phyloP scores from a whole-genome alignment of 2,888 invertebrate species.

The Leptopilina drosophilae region DNA sequence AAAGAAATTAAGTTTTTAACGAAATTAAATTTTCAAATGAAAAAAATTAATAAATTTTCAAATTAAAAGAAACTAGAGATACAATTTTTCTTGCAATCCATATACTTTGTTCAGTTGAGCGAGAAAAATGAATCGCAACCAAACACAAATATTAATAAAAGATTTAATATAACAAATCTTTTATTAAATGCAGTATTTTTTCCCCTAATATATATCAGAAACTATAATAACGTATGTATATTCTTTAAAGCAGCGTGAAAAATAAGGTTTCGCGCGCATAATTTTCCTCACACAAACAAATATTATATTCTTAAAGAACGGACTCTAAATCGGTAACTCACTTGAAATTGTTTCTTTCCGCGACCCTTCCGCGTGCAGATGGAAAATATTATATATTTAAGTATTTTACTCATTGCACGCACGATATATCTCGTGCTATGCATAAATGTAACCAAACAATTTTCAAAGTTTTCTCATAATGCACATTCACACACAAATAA shows the following conservation, averaged over 20 bases:
- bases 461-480: not conserved
- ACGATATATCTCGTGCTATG: conserved; percentile 21
- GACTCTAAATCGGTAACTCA: conserved; percentile 21
- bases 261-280: conserved; percentile 21
- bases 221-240: not conserved
- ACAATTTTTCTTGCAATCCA: too few species aligned
- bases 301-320: conserved; percentile 4
- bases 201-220: not conserved
- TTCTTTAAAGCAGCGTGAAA: conserved; percentile 18
- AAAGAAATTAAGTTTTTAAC: too few species aligned
- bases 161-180: too few species aligned
- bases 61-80: too few species aligned
- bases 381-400: conserved; percentile 14
- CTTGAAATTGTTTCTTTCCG: conserved; percentile 16
- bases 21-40: too few species aligned
- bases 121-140: too few species aligned
- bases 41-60: too few species aligned
- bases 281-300: conserved; percentile 11
- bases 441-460: conserved; percentile 25
- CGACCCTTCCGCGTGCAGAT: conserved; percentile 31
- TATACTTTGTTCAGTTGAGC: too few species aligned
- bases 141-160: too few species aligned
- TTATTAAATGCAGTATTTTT: too few species aligned
- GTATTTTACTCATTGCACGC: conserved; percentile 35
- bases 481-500: too few species aligned